Percentiles rank a stretch among this genome's conserved stretches.
Conservation (phyloP, 2,797 vertebrate species). For the Melopsittacus undulatus region DNA sequence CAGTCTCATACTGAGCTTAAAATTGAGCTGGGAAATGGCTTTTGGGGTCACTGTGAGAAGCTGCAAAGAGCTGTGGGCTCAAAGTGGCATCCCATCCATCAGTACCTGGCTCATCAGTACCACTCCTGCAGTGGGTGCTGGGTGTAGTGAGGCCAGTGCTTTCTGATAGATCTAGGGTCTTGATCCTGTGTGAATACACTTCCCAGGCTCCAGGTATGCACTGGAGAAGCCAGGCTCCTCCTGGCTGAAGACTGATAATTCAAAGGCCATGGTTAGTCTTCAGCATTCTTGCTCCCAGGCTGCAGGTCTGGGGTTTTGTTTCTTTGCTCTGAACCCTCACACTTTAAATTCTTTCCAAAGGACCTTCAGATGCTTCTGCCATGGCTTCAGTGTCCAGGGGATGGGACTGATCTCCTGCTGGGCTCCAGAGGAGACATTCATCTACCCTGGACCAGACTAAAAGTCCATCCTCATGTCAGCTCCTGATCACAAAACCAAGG, state of each 20-base stretch:
- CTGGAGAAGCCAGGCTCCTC: neutral
- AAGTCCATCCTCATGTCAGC: constrained; percentile 20
- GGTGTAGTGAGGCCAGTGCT: neutral
- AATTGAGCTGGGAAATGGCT: neutral
- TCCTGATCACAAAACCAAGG: neutral
- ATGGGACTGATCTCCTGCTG: constrained; percentile 7
- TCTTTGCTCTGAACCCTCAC: neutral
- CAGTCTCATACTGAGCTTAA: neutral
- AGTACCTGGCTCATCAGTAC: neutral
- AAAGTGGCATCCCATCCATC: neutral
- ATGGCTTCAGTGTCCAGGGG: neutral
- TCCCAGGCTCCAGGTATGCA: neutral
- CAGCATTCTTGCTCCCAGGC: neutral
- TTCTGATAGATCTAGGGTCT: neutral
- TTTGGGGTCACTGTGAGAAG: neutral
- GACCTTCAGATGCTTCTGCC: neutral
- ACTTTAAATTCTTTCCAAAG: neutral
- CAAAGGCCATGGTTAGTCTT: neutral
- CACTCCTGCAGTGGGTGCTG: neutral
- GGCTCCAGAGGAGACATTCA: neutral
- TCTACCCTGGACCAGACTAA: constrained; percentile 17
- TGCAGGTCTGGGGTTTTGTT: neutral
- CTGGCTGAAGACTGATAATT: neutral
- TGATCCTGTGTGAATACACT: rapidly evolving
- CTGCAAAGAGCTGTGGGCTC: neutral